Conservation (phyloP, 2,113 vertebrate species). For the Mionectes macconnelli region DNA sequence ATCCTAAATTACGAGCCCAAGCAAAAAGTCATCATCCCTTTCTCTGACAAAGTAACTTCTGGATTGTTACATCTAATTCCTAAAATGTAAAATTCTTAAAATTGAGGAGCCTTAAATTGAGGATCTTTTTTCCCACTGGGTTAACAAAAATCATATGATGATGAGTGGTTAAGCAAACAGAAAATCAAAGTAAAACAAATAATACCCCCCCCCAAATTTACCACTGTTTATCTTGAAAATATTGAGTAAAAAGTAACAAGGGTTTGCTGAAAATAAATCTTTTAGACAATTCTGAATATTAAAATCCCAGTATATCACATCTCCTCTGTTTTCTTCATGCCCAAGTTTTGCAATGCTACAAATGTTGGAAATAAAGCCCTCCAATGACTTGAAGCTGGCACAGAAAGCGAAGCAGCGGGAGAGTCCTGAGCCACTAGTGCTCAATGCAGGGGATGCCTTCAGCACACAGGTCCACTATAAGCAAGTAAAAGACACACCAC, state of each 20-base stretch:
- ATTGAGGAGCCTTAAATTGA: too few species aligned
- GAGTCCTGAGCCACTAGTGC: neutral
- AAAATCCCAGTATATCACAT: neutral
- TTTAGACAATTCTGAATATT: neutral
- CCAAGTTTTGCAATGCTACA: neutral
- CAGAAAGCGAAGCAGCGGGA: rapidly evolving
- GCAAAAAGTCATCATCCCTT: neutral
- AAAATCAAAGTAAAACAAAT: neutral
- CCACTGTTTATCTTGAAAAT: neutral
- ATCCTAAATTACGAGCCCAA: neutral
- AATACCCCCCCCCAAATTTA: neutral
- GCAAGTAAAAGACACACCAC: neutral
- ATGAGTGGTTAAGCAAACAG: neutral
- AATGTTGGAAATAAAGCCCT: neutral
- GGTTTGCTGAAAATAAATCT: neutral
- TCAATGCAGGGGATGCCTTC: neutral
- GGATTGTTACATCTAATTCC: neutral
- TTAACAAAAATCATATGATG: neutral
- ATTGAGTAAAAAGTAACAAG: neutral
- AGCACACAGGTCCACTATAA: neutral
- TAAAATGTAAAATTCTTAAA: neutral
- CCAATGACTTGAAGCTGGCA: neutral
- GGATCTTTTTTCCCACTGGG: neutral
- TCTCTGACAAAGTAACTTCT: neutral
- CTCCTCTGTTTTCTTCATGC: neutral